phyloP scores from a whole-genome alignment of 2,888 invertebrate genomes.

The Ernsta delagoae region DNA sequence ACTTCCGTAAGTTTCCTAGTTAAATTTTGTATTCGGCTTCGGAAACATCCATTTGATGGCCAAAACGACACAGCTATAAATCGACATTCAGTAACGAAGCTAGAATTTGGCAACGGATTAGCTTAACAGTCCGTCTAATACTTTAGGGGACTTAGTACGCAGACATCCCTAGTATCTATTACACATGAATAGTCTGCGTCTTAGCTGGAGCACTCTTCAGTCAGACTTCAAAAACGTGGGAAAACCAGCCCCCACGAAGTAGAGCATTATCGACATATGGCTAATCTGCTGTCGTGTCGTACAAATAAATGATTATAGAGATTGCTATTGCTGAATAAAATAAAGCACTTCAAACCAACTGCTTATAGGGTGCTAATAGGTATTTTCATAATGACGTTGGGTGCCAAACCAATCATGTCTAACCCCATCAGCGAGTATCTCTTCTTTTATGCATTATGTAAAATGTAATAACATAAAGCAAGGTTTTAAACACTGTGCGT shows the following conservation, averaged over 20 bases:
- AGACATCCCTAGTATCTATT: slow-evolving; percentile 12
- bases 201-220: slow-evolving; percentile 1
- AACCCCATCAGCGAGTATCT: too few relatives aligned
- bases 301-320: too few relatives aligned
- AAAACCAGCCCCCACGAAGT: not conserved
- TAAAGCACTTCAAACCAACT: not conserved
- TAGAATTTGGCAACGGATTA: slow-evolving; percentile 11
- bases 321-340: too few relatives aligned
- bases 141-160: not conserved
- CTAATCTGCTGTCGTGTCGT: slow-evolving; percentile 3
- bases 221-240: slow-evolving; percentile 13
- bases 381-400: not conserved
- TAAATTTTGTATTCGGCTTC: too few relatives aligned
- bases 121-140: slow-evolving; percentile 7
- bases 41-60: too few relatives aligned
- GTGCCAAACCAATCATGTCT: not conserved
- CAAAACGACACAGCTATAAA: too few relatives aligned
- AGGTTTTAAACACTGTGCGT: too few relatives aligned
- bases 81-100: too few relatives aligned
- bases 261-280: slow-evolving; percentile 8
- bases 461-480: too few relatives aligned
- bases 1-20: too few relatives aligned
- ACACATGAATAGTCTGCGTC: not conserved
- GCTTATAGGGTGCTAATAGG: not conserved
- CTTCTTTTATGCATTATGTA: too few relatives aligned